Base-by-base conservation (phyloP, 2,797 vertebrate genomes). In the Xenopus petersii region DNA sequence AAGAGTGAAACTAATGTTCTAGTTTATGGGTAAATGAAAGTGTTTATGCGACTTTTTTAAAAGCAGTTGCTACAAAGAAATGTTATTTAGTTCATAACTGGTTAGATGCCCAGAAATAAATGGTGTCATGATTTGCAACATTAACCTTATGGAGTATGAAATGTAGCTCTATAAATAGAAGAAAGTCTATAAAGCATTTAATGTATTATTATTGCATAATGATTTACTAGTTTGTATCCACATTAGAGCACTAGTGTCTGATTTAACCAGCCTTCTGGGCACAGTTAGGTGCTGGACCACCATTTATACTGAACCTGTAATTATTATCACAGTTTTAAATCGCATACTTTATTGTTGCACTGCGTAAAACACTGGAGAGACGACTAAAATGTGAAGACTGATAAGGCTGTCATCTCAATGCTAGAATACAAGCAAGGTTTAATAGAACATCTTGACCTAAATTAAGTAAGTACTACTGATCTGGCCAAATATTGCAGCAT, bases 61-160 rank as follows among this genome's bases (percentile, higher is more conserved):
- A 69, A 30, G 71, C n/a, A 24, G 10, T 30, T 59, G 12, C 55
- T 77, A 64, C 71, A 17, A 24, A 70, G 26, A 46, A 64, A 51
- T 46, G 71, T 79, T 79, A 64, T 78, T 79, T 74, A 59, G 24
- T 72, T 55, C 60, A 47, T 64, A 33, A 21, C 66, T 65, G 70
- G 77, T 70, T 17, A 64, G 62, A 10, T 66, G 58, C 67, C 77
- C 61, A 42, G 69, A 12, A 51, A 49, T 65, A 70, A 79, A 70
- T 79, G 67, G 64, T 73, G 51, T 66, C 26, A 71, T 33, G 71
- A 79, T 73, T 64, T 59, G 66, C 60, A 74, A 65, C 76, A 70
- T 73, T 78, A 73, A 64, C 60, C 71, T 64, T 67, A 71, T 42
- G 63, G 26, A 13, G 24, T 63, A 67, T 72, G 17, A 78, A 73